Base-by-base conservation (phyloP, 2,888 invertebrate genomes). In the Nysson spinosus region DNA sequence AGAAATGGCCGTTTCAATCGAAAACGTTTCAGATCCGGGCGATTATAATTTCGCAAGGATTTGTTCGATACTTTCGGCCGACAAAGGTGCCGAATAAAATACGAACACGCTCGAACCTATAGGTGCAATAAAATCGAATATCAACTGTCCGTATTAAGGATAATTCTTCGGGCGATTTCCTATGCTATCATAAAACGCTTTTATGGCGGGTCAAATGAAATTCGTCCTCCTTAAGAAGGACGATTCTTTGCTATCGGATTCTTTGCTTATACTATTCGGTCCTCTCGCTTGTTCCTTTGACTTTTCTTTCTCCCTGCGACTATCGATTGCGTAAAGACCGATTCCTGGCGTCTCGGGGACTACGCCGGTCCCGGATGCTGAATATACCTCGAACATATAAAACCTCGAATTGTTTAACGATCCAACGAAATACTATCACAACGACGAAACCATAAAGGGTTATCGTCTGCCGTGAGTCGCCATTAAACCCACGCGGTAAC, bases 401-500 rank as follows among this genome's bases (percentile, higher is more conserved):
- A 60, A 43, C 50, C 50, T 46, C 30, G 32, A 69, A 75, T 73
- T 67, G 55, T 74, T 72, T 51, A 77, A 72, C 66, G 63, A 72
- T 66, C 58, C 56, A 30, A 11, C 39, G 49, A 17, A 50, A 62
- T 51, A 50, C 55, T 47, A 68, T 72, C 69, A 54, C 50, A 55
- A 42, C 34, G 50, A 22, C 43, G 50, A 56, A 72, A 69, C 68
- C 57, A 30, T 66, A 70, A 73, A 73, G 66, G 58, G 47, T 57
- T 58, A 51, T 62, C 60, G 50, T 40, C 24, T 4, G 4, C 22
- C 42, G 43, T 54, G 56, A 17, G 47, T 47, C 49, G 47, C 58
- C 66, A 72, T 77, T 77, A 70, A 76, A 74, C 51, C 64, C 70
- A 52, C 55, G 58, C 64, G 57, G 61, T 70, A 68, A 77, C 69